Conservation (phyloP, 2,113 vertebrate species). For the Paraplagusia blochii region DNA sequence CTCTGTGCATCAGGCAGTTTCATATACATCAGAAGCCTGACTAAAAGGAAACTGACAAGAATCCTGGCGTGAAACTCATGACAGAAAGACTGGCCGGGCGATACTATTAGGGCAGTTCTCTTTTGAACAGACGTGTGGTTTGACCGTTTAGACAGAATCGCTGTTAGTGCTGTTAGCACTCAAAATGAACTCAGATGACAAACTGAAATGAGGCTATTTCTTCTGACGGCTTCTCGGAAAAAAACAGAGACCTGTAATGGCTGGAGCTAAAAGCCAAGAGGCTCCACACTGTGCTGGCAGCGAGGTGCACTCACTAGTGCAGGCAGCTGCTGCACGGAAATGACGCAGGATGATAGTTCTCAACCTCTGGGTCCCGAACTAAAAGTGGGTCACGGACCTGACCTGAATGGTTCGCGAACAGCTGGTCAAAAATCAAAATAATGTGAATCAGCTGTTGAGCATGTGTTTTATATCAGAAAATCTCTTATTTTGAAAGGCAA, state of each 20-base stretch:
- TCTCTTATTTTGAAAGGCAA: too few relatives aligned
- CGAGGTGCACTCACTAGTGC: slow-evolving; percentile 27
- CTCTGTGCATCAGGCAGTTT: too few relatives aligned
- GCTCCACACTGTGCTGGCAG: slow-evolving; percentile 40
- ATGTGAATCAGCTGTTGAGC: too few relatives aligned
- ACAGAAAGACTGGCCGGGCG: slow-evolving; percentile 37
- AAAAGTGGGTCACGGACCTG: too few relatives aligned
- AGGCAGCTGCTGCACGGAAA: slow-evolving; percentile 50
- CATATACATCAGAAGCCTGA: too few relatives aligned
- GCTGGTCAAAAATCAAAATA: too few relatives aligned
- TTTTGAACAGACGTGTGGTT: slow-evolving; percentile 41
- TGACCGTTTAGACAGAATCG: slow-evolving; percentile 32
- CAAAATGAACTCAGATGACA: slow-evolving; percentile 47
- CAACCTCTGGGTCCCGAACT: too few relatives aligned
- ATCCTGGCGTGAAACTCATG: slow-evolving; percentile 48
- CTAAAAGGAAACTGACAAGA: too few relatives aligned
- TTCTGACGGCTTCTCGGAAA: slow-evolving; percentile 43
- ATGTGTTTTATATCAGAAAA: too few relatives aligned
- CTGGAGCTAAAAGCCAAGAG: slow-evolving; percentile 39
- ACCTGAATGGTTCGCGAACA: too few relatives aligned
- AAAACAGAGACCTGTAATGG: slow-evolving; percentile 38
- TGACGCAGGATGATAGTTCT: slow-evolving; percentile 1
- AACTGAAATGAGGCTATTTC: slow-evolving; percentile 51
- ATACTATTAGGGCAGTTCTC: slow-evolving; percentile 45
- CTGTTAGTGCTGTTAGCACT: slow-evolving; percentile 43